Conservation (phyloP, 2,888 invertebrate genomes). For the Mimas tiliae region DNA sequence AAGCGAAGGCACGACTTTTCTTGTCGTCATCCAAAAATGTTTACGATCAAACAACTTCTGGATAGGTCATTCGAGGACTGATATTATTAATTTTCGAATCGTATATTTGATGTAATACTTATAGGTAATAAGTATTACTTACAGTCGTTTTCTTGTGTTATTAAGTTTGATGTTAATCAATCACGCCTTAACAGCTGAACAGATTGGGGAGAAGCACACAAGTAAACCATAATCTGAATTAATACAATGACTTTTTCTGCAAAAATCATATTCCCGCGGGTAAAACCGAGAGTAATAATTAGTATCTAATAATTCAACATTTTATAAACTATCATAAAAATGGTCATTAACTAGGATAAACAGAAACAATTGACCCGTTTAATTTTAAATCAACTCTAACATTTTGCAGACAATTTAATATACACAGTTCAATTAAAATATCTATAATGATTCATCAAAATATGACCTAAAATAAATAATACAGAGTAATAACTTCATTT, state of each 20-base stretch:
- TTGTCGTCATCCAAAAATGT: constrained; percentile 41
- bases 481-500: not conserved
- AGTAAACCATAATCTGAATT: too few relatives aligned
- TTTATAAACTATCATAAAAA: too few relatives aligned
- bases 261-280: too few relatives aligned
- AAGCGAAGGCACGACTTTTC: constrained; percentile 72
- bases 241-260: too few relatives aligned
- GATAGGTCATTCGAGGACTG: constrained; percentile 23
- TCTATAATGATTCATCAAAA: constrained; percentile 1
- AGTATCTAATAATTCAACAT: too few relatives aligned
- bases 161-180: too few relatives aligned
- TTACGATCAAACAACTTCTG: constrained; percentile 12
- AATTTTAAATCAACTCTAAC: not conserved
- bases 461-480: constrained; percentile 7
- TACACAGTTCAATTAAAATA: not conserved
- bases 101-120: not conserved
- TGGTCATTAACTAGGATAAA: too few relatives aligned
- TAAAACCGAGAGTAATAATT: too few relatives aligned
- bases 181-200: too few relatives aligned
- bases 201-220: too few relatives aligned
- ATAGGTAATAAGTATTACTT: too few relatives aligned
- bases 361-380: not conserved
- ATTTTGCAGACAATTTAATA: not conserved
- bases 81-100: not conserved
- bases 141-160: too few relatives aligned